Evolutionary conservation across 1,140 invertebrate genomes (phyloP).

Genomic region (Lepidurus packardi): DNA sequence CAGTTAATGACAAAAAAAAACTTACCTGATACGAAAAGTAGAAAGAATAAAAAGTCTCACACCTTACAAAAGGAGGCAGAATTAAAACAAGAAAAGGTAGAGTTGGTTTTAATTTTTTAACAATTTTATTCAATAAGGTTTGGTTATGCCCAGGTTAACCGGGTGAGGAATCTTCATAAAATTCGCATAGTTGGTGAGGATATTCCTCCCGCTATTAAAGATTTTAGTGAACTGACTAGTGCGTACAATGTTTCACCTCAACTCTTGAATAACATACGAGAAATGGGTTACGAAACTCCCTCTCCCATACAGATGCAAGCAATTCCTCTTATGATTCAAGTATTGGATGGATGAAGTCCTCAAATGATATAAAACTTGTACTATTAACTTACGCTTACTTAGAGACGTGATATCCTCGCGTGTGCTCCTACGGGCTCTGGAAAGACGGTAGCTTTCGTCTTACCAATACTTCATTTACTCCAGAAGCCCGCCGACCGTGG

Average conservation of each 20-base stretch:
- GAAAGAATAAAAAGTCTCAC: neutral
- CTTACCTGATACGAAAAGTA: neutral
- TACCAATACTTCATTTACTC: constrained; percentile 65
- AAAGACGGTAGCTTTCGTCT: constrained; percentile 79
- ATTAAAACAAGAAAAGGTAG: neutral
- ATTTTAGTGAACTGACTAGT: constrained; percentile 60
- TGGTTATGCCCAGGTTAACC: constrained; percentile 54
- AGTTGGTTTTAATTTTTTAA: neutral
- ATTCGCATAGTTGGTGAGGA: constrained; percentile 71
- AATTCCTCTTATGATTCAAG: constrained; percentile 76
- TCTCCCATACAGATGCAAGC: constrained; percentile 94
- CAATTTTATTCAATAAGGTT: neutral
- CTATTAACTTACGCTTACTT: neutral
- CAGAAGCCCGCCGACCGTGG: constrained; percentile 57
- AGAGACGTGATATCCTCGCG: constrained; percentile 70
- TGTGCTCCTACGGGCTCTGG: constrained; percentile 90
- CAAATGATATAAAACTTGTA: constrained; percentile 16
- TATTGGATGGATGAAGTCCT: constrained; percentile 41
- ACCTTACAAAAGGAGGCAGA: neutral
- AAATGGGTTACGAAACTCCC: constrained; percentile 68
- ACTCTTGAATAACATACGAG: constrained; percentile 65
- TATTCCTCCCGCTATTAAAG: constrained; percentile 63
- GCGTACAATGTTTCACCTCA: constrained; percentile 53
- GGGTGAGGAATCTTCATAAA: constrained; percentile 63
- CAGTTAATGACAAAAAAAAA: neutral